These are phyloP conservation scores for Trichosurus vulpecula DNA, from an alignment of 2,797 vertebrate species.

Conservation along the genomic window DNA sequence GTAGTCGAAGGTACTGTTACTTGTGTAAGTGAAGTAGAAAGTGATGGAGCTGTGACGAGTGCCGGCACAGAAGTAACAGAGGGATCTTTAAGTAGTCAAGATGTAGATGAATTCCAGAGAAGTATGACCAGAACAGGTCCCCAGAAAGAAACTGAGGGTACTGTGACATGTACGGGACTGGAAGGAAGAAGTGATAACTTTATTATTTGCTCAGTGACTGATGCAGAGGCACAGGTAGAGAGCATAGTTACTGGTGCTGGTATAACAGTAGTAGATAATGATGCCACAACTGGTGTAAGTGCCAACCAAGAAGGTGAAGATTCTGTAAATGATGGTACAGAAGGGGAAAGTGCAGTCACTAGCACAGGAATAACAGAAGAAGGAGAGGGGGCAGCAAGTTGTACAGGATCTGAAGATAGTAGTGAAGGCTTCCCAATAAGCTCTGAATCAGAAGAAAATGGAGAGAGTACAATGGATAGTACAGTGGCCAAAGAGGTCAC, in stretches of 20 bases:
- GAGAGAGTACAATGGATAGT: constrained; percentile 81
- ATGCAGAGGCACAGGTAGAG: constrained; percentile 78
- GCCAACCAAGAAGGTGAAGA: constrained; percentile 77
- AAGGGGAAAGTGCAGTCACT: constrained; percentile 86
- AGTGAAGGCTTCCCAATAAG: constrained; percentile 79
- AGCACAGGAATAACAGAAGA: constrained; percentile 88
- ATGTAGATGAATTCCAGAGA: constrained; percentile 71
- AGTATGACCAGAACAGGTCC: constrained; percentile 52
- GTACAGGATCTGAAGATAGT: constrained; percentile 82
- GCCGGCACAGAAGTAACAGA: constrained; percentile 84
- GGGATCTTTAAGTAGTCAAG: constrained; percentile 72
- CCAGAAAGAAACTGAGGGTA: constrained; percentile 80
- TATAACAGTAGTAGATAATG: constrained; percentile 54
- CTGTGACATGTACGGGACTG: constrained; percentile 86
- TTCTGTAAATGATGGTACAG: constrained; percentile 70
- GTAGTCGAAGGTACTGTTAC: constrained; percentile 73
- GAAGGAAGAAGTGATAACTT: constrained; percentile 79
- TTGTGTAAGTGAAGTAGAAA: constrained; percentile 81
- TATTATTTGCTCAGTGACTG: constrained; percentile 76
- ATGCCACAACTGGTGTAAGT: constrained; percentile 44
- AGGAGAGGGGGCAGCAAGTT: constrained; percentile 80
- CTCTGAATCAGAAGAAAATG: constrained; percentile 80
- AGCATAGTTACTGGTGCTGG: constrained; percentile 71
- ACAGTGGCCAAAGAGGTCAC: constrained; percentile 76
- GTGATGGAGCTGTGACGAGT: constrained; percentile 86